Evolutionary conservation across 1,140 invertebrate genomes (phyloP).

Genomic region (Sarcophaga bullata): DNA sequence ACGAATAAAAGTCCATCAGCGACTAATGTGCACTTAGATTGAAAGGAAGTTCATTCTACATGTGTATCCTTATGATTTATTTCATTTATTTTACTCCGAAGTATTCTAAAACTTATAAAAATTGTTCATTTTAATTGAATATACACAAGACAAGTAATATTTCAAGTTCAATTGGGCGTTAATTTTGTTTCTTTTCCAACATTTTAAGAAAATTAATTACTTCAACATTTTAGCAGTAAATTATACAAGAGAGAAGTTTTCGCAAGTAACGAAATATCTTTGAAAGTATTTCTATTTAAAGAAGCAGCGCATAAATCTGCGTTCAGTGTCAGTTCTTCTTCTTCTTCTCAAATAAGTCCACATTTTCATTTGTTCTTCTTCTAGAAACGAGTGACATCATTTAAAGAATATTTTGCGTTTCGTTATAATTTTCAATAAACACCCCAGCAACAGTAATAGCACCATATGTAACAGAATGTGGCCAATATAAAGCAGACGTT

Average conservation of each 20-base stretch:
- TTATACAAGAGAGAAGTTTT: neutral
- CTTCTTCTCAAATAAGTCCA: neutral
- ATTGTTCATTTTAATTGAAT: no score
- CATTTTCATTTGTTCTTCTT: neutral
- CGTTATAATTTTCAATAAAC: neutral
- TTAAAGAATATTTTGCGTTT: conserved; percentile 16
- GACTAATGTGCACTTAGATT: no score
- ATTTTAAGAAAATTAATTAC: neutral
- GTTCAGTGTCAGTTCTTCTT: no score
- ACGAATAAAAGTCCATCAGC: no score
- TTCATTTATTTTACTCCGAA: no score
- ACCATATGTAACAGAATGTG: no score
- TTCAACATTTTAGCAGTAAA: neutral
- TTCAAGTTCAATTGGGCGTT: neutral
- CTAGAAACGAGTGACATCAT: neutral
- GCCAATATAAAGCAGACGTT: no score
- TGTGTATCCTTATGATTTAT: no score
- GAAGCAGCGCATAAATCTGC: neutral
- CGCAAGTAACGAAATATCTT: neutral
- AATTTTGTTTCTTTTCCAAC: no score
- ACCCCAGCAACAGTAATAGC: neutral
- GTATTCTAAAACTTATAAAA: no score
- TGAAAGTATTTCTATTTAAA: neutral
- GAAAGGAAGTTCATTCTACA: no score
- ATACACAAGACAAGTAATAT: neutral